Evolutionary conservation across 2,888 invertebrate genomes (phyloP).

Genomic region (Lucinisca nassula): DNA sequence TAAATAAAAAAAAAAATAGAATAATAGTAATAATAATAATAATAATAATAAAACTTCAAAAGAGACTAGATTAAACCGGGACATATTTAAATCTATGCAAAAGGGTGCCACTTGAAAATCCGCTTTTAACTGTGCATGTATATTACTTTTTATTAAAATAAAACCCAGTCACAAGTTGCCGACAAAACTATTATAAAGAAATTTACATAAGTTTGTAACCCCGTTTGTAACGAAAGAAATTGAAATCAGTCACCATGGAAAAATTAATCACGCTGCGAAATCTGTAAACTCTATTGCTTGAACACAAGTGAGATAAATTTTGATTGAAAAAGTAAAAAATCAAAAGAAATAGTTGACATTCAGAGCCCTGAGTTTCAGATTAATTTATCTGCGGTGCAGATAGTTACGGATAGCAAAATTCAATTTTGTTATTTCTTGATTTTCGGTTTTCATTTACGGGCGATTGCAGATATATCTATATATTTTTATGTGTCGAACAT

Average conservation of each 20-base stretch:
- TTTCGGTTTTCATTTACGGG: not conserved
- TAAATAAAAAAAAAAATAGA: too few species aligned
- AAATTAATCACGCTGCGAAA: not conserved
- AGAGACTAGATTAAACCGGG: too few species aligned
- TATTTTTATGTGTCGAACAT: not conserved
- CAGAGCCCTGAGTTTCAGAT: not conserved
- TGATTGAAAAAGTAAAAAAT: conserved; percentile 21
- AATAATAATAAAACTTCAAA: too few species aligned
- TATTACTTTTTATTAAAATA: not conserved
- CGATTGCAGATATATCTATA: too few species aligned
- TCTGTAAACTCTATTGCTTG: not conserved
- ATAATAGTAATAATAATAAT: too few species aligned
- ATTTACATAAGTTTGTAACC: conserved; percentile 2
- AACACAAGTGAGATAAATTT: conserved; percentile 6
- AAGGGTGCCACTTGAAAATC: too few species aligned
- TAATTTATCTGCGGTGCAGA: conserved; percentile 7
- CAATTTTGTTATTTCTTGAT: not conserved
- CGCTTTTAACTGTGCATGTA: not conserved
- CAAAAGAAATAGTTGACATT: conserved; percentile 12
- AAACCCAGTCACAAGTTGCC: not conserved
- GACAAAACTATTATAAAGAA: conserved; percentile 3
- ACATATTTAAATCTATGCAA: too few species aligned
- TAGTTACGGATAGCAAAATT: conserved; percentile 14
- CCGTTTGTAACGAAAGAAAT: not conserved
- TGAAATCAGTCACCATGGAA: conserved; percentile 12